These are phyloP conservation scores for Bambusicola thoracicus DNA, from an alignment of 2,113 vertebrate species.

Conservation along the genomic window DNA sequence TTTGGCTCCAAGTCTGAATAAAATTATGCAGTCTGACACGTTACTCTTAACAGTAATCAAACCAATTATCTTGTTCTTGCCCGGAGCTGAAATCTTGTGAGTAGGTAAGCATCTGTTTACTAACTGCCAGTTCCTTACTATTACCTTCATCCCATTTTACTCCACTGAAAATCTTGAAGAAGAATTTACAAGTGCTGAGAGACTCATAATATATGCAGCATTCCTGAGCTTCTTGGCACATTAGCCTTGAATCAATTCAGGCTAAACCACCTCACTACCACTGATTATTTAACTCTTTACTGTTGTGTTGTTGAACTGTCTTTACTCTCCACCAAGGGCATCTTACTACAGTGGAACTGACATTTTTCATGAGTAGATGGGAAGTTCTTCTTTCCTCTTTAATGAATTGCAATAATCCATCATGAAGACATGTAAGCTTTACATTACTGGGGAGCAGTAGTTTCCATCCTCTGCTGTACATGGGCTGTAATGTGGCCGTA, in stretches of 20 bases:
- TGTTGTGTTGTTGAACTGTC: background rate
- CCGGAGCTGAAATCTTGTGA: background rate
- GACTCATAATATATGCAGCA: conserved; percentile 42
- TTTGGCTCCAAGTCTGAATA: conserved; percentile 23
- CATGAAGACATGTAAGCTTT: background rate
- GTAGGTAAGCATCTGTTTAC: conserved; percentile 30
- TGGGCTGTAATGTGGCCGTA: background rate
- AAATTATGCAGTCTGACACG: background rate
- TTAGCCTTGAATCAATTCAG: conserved; percentile 8
- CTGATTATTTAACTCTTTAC: background rate
- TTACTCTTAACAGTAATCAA: background rate
- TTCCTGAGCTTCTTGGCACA: conserved; percentile 52
- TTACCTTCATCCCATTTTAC: background rate
- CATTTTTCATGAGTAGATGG: background rate
- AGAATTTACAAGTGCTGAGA: background rate
- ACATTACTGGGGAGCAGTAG: background rate
- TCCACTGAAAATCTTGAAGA: background rate
- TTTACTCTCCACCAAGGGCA: background rate
- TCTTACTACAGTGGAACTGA: background rate
- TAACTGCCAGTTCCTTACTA: background rate
- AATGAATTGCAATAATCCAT: background rate
- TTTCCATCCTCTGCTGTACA: background rate
- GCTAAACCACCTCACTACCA: background rate
- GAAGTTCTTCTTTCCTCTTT: background rate
- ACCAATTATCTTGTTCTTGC: background rate